A percentile compares a stretch with the other conserved stretches of the same genome.
phyloP scores from a whole-genome alignment of 2,113 vertebrate genomes.

The Misgurnus mizolepis region DNA sequence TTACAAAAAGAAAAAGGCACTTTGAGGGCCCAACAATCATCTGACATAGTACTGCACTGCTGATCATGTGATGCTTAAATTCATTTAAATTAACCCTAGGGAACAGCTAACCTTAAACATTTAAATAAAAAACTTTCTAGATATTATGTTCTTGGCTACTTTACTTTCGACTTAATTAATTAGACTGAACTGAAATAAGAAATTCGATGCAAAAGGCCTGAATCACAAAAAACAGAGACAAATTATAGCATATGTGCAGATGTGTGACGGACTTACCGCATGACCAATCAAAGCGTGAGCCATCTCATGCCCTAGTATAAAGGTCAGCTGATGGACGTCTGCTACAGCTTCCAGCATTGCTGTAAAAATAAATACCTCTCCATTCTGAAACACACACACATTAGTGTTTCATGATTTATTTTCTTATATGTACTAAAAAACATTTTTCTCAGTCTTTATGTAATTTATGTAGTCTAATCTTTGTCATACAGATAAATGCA shows the following conservation, averaged over 20 bases:
- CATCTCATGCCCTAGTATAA: constrained; percentile 93
- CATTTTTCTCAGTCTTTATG: no score
- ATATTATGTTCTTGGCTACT: neutral
- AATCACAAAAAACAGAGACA: neutral
- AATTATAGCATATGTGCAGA: neutral
- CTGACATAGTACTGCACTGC: neutral
- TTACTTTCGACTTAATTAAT: neutral
- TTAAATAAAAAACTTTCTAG: neutral
- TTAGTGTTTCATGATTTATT: neutral
- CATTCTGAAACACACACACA: constrained; percentile 75
- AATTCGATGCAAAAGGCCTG: neutral
- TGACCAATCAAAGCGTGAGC: constrained; percentile 90
- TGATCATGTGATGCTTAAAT: neutral
- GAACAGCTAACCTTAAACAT: neutral
- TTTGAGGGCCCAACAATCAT: neutral
- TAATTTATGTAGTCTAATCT: neutral
- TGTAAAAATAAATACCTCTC: constrained; percentile 92
- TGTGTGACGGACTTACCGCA: constrained; percentile 77
- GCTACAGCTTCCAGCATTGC: constrained; percentile 84
- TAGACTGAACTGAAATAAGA: neutral
- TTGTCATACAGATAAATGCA: neutral
- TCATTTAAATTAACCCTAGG: neutral
- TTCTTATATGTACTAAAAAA: neutral
- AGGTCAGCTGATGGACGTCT: constrained; percentile 85
- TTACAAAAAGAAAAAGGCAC: neutral